phyloP scores from a whole-genome alignment of 2,888 invertebrate species.

The Hirtodrosophila duncani region DNA sequence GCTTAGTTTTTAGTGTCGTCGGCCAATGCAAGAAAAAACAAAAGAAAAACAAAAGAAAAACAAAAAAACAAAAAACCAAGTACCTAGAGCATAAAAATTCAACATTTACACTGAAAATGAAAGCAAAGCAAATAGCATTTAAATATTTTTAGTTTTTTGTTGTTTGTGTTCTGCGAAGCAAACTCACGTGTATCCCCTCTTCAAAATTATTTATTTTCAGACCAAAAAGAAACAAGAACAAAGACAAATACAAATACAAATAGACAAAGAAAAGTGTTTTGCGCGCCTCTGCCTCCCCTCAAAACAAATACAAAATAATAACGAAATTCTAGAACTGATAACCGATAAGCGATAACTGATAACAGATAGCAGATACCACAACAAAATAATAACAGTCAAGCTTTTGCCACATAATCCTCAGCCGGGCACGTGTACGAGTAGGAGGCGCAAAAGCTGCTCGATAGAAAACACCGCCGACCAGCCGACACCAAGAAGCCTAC shows the following conservation, averaged over 20 bases:
- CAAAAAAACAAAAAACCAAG: slow-evolving; percentile 5
- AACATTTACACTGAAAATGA: slow-evolving; percentile 25
- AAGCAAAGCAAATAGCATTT: slow-evolving; percentile 45
- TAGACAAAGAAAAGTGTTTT: slow-evolving; percentile 63
- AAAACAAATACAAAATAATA: slow-evolving; percentile 20
- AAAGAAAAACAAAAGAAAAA: neutral
- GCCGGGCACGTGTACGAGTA: too few relatives aligned
- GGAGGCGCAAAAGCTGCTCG: neutral
- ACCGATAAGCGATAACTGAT: neutral
- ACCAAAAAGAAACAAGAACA: too few relatives aligned
- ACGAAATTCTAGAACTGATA: slow-evolving; percentile 1
- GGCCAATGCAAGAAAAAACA: slow-evolving; percentile 4
- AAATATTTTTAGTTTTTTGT: slow-evolving; percentile 60
- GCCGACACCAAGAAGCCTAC: slow-evolving; percentile 31
- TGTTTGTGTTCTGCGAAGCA: slow-evolving; percentile 67
- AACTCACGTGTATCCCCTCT: slow-evolving; percentile 78
- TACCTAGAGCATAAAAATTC: too few relatives aligned
- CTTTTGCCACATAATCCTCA: too few relatives aligned
- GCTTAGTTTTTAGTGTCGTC: slow-evolving; percentile 57
- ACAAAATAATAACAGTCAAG: slow-evolving; percentile 2
- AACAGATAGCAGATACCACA: neutral
- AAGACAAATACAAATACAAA: too few relatives aligned
- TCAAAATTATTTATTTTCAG: slow-evolving; percentile 78
- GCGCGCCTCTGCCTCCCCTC: slow-evolving; percentile 51
- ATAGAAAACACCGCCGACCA: slow-evolving; percentile 2